A percentile compares a stretch with the other conserved stretches of the same genome.
Conservation (phyloP, 1,140 invertebrate genomes). For the Xylocopa sonorina region DNA sequence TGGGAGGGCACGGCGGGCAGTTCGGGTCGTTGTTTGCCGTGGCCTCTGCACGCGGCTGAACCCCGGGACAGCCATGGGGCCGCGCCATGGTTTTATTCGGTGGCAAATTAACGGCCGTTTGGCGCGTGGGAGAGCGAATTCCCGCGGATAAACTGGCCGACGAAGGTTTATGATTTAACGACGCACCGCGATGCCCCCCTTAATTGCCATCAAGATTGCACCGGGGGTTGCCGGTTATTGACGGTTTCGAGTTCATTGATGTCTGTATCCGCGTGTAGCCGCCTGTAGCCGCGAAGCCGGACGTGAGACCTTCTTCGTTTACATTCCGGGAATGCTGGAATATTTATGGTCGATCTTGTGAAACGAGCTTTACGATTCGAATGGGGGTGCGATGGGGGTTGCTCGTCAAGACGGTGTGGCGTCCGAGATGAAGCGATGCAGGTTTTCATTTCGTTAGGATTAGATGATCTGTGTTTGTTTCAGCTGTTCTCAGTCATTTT, state of each 20-base stretch:
- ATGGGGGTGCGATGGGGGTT: not conserved
- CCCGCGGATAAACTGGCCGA: conserved; percentile 24
- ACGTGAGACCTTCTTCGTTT: not conserved
- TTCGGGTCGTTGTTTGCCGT: conserved; percentile 16
- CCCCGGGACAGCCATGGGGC: not conserved
- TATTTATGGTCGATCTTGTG: conserved; percentile 16
- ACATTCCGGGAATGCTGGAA: not conserved
- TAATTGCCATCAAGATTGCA: conserved; percentile 35
- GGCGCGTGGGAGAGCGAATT: conserved; percentile 50
- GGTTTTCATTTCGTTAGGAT: not conserved
- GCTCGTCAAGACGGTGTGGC: too few species aligned
- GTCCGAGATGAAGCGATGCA: not conserved
- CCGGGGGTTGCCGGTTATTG: not conserved
- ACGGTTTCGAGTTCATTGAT: conserved; percentile 14
- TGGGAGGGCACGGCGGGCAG: conserved; percentile 17
- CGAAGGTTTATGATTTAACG: conserved; percentile 54
- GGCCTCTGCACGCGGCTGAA: conserved; percentile 4
- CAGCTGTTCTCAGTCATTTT: not conserved
- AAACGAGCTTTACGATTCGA: conserved; percentile 10
- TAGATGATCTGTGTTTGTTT: too few species aligned
- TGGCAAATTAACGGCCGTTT: conserved; percentile 54
- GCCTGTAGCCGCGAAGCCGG: not conserved
- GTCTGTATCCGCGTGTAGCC: not conserved
- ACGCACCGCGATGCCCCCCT: conserved; percentile 35
- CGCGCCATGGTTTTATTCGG: conserved; percentile 19